Evolutionary conservation across 2,888 invertebrate genomes (phyloP).

Genomic region (Deilephila porcellus): DNA sequence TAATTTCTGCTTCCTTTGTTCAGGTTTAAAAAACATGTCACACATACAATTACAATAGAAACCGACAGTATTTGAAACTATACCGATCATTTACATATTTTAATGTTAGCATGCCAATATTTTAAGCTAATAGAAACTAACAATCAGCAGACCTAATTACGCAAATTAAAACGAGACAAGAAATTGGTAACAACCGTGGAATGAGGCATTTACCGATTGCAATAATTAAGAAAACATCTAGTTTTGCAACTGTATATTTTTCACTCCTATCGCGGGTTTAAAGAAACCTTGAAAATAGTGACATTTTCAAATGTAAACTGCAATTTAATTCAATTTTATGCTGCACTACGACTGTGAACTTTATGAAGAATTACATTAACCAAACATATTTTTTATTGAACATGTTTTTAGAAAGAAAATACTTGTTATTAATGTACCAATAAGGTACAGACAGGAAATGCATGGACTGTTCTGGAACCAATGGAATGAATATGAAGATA

Average conservation of each 20-base stretch:
- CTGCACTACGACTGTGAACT: neutral
- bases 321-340: slow-evolving; percentile 31
- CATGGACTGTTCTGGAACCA: no score
- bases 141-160: slow-evolving; percentile 26
- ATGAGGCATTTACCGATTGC: slow-evolving; percentile 21
- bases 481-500: no score
- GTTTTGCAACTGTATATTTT: slow-evolving; percentile 40
- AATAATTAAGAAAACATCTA: slow-evolving; percentile 29
- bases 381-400: neutral
- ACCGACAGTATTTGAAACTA: neutral
- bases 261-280: slow-evolving; percentile 42
- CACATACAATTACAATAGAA: neutral
- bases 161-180: slow-evolving; percentile 11
- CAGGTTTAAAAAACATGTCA: no score
- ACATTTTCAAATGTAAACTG: slow-evolving; percentile 56
- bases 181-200: slow-evolving; percentile 10
- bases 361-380: neutral
- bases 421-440: neutral
- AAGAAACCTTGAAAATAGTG: slow-evolving; percentile 54
- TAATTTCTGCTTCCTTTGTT: no score
- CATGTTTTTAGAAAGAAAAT: neutral
- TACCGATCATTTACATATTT: neutral
- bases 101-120: neutral
- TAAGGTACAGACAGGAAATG: no score
- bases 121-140: slow-evolving; percentile 20